Percentiles rank a stretch among this genome's conserved stretches.
phyloP scores from a whole-genome alignment of 2,888 invertebrate genomes.

The Cyaniris semiargus region DNA sequence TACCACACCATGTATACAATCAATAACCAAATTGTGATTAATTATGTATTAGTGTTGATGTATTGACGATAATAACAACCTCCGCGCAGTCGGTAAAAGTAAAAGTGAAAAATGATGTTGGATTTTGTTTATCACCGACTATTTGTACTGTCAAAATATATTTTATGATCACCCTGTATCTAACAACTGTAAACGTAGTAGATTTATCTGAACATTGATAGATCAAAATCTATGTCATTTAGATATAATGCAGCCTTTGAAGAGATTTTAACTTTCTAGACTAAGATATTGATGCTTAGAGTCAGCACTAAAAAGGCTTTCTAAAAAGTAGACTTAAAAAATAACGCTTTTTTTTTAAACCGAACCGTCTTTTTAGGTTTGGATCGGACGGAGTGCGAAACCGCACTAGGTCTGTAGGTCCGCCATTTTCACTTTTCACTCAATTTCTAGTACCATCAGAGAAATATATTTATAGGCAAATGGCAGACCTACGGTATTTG shows the following conservation, averaged over 20 bases:
- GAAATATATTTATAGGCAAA: too few relatives aligned
- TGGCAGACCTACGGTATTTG: too few relatives aligned
- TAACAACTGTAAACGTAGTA: neutral
- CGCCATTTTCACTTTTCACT: too few relatives aligned
- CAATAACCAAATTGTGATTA: slow-evolving; percentile 74
- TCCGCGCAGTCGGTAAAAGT: neutral
- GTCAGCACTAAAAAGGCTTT: too few relatives aligned
- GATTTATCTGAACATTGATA: neutral
- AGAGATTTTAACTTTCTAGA: neutral
- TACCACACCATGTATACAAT: slow-evolving; percentile 70
- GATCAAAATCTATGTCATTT: neutral
- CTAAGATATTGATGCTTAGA: too few relatives aligned
- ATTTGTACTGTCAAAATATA: slow-evolving; percentile 6
- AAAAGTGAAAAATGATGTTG: slow-evolving; percentile 15
- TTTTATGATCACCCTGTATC: neutral
- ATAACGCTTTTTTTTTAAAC: too few relatives aligned
- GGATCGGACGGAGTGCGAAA: too few relatives aligned
- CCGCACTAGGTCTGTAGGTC: too few relatives aligned
- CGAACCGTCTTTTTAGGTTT: too few relatives aligned
- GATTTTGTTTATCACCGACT: neutral
- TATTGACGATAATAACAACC: slow-evolving; percentile 33
- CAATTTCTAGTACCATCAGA: too few relatives aligned
- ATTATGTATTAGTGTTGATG: slow-evolving; percentile 48
- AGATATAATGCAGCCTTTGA: neutral
- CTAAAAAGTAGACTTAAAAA: too few relatives aligned